Evolutionary conservation across 1,140 invertebrate species (phyloP).

Genomic region (Sinonovacula constricta): DNA sequence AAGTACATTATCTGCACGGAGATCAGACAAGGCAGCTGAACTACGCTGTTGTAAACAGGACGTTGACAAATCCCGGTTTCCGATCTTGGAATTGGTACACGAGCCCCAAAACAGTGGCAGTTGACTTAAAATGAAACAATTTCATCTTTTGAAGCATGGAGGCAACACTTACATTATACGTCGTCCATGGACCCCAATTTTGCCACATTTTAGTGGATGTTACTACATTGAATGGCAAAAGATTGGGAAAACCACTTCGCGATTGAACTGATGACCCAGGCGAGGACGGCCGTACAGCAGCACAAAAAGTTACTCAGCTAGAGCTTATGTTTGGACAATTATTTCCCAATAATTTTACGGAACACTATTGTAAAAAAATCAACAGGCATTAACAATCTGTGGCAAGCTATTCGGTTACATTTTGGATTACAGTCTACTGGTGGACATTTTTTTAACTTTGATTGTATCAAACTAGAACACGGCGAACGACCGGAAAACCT

Average conservation of each 20-base stretch:
- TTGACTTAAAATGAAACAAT: conserved; percentile 49
- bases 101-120: conserved; percentile 54
- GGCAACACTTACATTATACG: conserved; percentile 45
- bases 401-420: conserved; percentile 54
- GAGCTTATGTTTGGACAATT: conserved; percentile 56
- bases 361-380: conserved; percentile 52
- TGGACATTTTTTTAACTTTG: conserved; percentile 47
- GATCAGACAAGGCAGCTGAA: no score
- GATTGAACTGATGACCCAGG: no score
- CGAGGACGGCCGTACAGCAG: conserved; percentile 28
- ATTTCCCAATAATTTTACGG: conserved; percentile 51
- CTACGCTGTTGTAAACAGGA: no score
- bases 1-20: no score
- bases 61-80: no score
- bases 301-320: conserved; percentile 37
- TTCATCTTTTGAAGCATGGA: conserved; percentile 47
- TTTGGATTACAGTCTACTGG: conserved; percentile 57
- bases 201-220: conserved; percentile 41
- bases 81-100: no score
- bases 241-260: conserved; percentile 24
- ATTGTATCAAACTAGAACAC: conserved; percentile 45
- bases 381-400: conserved; percentile 54
- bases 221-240: conserved; percentile 13
- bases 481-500: conserved; percentile 55
- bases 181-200: conserved; percentile 55